Base-by-base conservation (phyloP, 1,140 invertebrate genomes). In the Halictus rubicundus region DNA sequence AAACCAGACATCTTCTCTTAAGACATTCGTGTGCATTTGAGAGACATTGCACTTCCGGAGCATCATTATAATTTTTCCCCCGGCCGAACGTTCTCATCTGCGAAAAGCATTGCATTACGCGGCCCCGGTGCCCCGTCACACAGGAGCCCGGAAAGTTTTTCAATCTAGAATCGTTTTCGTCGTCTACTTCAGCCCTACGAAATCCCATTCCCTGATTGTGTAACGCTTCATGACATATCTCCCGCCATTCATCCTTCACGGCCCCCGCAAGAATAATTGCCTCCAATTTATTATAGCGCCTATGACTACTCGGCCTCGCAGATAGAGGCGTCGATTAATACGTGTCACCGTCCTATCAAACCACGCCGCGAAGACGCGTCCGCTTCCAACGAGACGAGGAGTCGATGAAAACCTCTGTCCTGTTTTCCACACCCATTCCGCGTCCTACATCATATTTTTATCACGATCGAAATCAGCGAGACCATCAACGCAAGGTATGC, bases 291-390 rank as follows among this genome's bases (percentile, higher is more conserved):
- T 77, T 70, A 61, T 27, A 52, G 1, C 57, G 57, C 9, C 57
- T 57, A 37, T 32, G 66, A 70, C 66, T 46, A 39, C 57, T 52
- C 7, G 73, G 7, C 46, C 23, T 49, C 46, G 25, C 14, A 42
- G 73, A 63, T 77, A 70, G 54, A 69, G 19, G 59, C 66, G 66
- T 77, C 66, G 57, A 77, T 77, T 77, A 77, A 77, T 77, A 77
- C 57, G 57, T 61, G 75, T 77, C 75, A 70, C 57, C 39, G 57
- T 70, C 61, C 66, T 52, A 52, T 70, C 74, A 60, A n/a, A 76
- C 19, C 74, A 8, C 10, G n/a, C 57, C n/a, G 39, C 66, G 66
- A 52, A 63, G 66, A 77, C 74, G 74, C n/a, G 63, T n/a, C 8
- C 19, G 54, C 21, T n/a, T 57, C 54, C 7, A 57, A 21, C 54